These are phyloP conservation scores for Saimiri boliviensis DNA, from an alignment of 2,113 vertebrate genomes.

Conservation along the genomic window DNA sequence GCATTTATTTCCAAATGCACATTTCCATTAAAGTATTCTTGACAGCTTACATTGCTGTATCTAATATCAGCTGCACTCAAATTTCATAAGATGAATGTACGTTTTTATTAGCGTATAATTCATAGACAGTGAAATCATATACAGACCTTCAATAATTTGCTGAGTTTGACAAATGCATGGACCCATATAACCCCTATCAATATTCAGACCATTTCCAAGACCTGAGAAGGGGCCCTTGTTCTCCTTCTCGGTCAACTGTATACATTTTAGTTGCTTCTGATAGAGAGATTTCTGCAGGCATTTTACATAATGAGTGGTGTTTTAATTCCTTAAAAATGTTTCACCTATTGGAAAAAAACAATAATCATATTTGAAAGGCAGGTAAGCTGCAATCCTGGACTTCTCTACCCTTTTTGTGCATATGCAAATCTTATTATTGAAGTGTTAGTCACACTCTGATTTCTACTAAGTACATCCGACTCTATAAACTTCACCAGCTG, in stretches of 20 bases:
- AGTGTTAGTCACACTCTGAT: slow-evolving; percentile 35
- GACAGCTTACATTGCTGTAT: not conserved
- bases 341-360: slow-evolving; percentile 38
- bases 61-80: not conserved
- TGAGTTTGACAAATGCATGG: not conserved
- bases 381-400: slow-evolving; percentile 13
- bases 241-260: not conserved
- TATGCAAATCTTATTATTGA: slow-evolving; percentile 8
- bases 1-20: not conserved
- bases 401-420: not conserved
- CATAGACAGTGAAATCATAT: not conserved
- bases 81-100: not conserved
- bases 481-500: not conserved
- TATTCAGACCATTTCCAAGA: not conserved
- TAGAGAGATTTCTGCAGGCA: not conserved
- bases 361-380: slow-evolving; percentile 38
- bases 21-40: not conserved
- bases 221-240: not conserved
- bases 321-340: slow-evolving; percentile 22
- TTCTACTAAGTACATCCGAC: slow-evolving; percentile 36
- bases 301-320: slow-evolving; percentile 1
- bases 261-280: not conserved
- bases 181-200: not conserved
- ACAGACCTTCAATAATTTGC: not conserved
- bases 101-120: not conserved